Conservation (phyloP, 2,888 invertebrate species). For the Timema cristinae region DNA sequence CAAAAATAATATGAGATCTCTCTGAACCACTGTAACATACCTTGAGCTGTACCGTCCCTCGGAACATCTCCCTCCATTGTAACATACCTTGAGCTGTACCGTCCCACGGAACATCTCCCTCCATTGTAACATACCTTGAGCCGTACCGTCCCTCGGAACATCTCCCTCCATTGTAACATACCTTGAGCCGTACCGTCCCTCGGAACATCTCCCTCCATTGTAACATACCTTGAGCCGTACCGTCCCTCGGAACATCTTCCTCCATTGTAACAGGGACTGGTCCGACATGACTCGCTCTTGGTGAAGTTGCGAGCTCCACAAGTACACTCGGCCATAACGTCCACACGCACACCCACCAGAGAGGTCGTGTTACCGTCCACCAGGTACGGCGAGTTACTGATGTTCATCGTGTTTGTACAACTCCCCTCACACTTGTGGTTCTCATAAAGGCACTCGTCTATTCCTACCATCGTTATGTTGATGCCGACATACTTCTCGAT, state of each 20-base stretch:
- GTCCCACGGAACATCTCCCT: constrained; percentile 51
- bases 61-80: constrained; percentile 55
- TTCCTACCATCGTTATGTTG: constrained; percentile 52
- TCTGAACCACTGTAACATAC: too few relatives aligned
- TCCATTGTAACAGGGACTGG: constrained; percentile 51
- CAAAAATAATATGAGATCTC: too few relatives aligned
- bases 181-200: constrained; percentile 43
- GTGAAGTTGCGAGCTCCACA: constrained; percentile 49
- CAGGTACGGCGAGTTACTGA: constrained; percentile 41
- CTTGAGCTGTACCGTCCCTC: constrained; percentile 43
- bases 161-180: constrained; percentile 56
- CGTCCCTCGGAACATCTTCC: constrained; percentile 52
- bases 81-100: constrained; percentile 46
- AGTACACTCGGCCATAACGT: constrained; percentile 46
- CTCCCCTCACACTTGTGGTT: constrained; percentile 48
- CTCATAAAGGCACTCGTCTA: constrained; percentile 49
- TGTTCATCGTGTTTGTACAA: constrained; percentile 48
- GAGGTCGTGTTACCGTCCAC: constrained; percentile 57
- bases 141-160: constrained; percentile 49
- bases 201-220: constrained; percentile 55
- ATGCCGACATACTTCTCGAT: constrained; percentile 48
- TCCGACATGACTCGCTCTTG: constrained; percentile 45
- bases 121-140: constrained; percentile 51
- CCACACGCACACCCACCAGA: constrained; percentile 54
- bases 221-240: constrained; percentile 46